phyloP scores from a whole-genome alignment of 2,113 vertebrate genomes.

The Dendrocopos noguchii region DNA sequence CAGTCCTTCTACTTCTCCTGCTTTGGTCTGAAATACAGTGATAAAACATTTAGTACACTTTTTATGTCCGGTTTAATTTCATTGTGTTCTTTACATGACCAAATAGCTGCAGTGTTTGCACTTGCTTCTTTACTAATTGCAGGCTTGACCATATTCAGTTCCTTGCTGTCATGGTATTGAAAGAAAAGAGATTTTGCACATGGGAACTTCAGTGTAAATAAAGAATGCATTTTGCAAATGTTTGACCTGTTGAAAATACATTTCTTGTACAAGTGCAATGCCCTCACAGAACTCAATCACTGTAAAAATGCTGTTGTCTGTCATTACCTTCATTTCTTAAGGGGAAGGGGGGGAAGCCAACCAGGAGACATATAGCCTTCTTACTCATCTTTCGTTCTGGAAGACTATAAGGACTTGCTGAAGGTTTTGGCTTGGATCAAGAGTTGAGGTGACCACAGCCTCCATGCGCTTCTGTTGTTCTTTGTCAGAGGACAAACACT shows the following conservation, averaged over 20 bases:
- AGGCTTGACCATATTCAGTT: neutral
- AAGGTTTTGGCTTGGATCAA: neutral
- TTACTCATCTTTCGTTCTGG: neutral
- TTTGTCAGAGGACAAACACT: neutral
- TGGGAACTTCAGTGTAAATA: neutral
- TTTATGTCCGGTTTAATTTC: neutral
- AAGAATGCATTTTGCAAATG: too few species aligned
- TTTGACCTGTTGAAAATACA: neutral
- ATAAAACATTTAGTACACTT: neutral
- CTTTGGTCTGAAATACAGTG: neutral
- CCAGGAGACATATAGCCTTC: neutral
- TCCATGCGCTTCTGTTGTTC: neutral
- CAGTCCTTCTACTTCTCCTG: neutral
- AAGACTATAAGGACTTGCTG: neutral
- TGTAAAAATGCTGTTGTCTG: neutral
- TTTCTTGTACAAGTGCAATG: neutral
- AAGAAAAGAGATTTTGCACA: neutral
- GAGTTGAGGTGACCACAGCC: neutral
- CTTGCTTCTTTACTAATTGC: neutral
- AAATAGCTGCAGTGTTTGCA: neutral
- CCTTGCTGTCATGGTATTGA: neutral
- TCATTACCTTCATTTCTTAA: neutral
- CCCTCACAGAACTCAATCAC: rapidly evolving
- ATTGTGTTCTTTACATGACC: neutral
- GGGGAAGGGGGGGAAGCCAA: neutral